Percentiles rank a stretch among this genome's conserved stretches.
phyloP scores from a whole-genome alignment of 2,888 invertebrate species.

The Apodemia mormo region DNA sequence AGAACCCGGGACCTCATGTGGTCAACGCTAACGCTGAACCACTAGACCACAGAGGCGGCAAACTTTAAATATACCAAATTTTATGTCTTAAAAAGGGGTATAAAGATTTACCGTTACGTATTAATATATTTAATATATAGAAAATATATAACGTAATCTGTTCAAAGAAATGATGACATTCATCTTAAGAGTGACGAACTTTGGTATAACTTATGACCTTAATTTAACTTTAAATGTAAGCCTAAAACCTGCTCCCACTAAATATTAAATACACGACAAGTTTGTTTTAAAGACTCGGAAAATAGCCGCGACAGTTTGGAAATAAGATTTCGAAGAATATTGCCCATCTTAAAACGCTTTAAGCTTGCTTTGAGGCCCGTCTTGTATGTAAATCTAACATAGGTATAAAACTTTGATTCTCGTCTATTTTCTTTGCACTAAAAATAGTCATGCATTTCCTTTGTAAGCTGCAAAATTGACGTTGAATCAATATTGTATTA shows the following conservation, averaged over 20 bases:
- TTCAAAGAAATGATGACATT: too few relatives aligned
- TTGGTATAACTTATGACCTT: too few relatives aligned
- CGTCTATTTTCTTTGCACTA: neutral
- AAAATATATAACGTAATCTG: too few relatives aligned
- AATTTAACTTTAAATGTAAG: slow-evolving; percentile 6
- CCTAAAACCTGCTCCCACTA: neutral
- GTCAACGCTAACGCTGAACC: too few relatives aligned
- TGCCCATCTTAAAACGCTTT: neutral
- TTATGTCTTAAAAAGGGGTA: too few relatives aligned
- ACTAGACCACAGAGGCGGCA: too few relatives aligned
- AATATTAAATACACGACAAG: neutral
- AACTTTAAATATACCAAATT: too few relatives aligned
- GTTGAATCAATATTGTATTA: neutral
- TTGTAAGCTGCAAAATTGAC: neutral
- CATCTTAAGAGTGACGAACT: too few relatives aligned
- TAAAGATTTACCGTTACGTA: too few relatives aligned
- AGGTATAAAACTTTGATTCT: neutral
- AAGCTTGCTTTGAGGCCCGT: neutral
- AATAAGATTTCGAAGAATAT: slow-evolving; percentile 1
- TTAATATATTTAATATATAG: too few relatives aligned
- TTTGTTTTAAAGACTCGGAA: neutral
- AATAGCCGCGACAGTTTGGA: neutral
- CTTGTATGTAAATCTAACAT: neutral
- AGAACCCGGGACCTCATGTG: too few relatives aligned
- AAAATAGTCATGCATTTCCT: neutral